Evolutionary conservation across 1,140 invertebrate species (phyloP).

Genomic region (Dolichoris vasculosae): DNA sequence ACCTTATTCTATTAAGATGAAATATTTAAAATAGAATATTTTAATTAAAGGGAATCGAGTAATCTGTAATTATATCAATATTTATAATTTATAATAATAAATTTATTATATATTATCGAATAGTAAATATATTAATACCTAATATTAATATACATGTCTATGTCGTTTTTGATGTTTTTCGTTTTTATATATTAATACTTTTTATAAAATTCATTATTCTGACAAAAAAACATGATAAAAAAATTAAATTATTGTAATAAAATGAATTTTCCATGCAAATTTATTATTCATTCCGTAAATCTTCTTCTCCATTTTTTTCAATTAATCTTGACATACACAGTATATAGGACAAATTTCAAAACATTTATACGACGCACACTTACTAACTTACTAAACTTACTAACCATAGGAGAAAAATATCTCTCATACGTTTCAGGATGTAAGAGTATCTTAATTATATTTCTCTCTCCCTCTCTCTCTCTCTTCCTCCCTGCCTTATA

Average conservation of each 20-base stretch:
- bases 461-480: neutral
- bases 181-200: too few species aligned
- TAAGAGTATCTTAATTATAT: neutral
- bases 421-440: neutral
- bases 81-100: too few species aligned
- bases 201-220: neutral
- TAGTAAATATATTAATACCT: too few species aligned
- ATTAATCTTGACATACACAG: neutral
- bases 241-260: neutral
- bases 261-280: neutral
- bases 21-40: too few species aligned
- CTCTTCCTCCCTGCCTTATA: neutral
- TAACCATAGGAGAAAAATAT: neutral
- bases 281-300: neutral
- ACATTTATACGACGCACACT: conserved; percentile 44
- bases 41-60: too few species aligned
- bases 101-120: too few species aligned
- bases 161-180: too few species aligned
- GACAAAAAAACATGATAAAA: neutral
- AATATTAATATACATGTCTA: too few species aligned
- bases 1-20: too few species aligned
- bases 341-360: neutral
- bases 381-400: neutral
- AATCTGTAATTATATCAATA: too few species aligned
- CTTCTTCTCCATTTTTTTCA: neutral